Base-by-base conservation (phyloP, 2,113 vertebrate species). In the Acanthochromis polyacanthus region DNA sequence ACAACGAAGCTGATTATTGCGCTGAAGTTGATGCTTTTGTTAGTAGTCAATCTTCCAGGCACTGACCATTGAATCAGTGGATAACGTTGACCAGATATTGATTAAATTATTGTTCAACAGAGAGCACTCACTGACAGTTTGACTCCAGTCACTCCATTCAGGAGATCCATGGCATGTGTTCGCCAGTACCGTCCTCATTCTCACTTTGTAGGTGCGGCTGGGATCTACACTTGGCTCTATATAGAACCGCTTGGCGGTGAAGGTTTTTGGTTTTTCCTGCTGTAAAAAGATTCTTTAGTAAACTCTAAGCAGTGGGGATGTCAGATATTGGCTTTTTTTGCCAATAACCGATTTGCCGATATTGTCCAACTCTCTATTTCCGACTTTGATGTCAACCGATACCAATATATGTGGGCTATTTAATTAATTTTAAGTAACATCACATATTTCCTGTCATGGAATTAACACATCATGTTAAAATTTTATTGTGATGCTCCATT, bases 111-210 rank as follows among this genome's bases (percentile, higher is more conserved):
- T 25, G 2, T 38, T 15, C 10, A 71, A 38, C 16, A n/a, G 32
- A 61, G 6, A 20, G 5, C 43, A 88, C 92, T 89, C 36, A 93
- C 93, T 55, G 72, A 88, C 4, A 32, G 60, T 17, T 3, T 16
- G 38, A 65, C 91, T 93, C 93, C 93, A 93, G 16, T 77, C 68
- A 10, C 93, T 91, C 93, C 91, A 93, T 0, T 71, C 23, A 6
- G 0, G 0, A 0, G 10, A 17, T 15, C 51, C 55, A 0, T 0
- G 0, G 23, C 84, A 93, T 0, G 0, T 0, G 0, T 0, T 0
- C 0, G 0, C 0, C 3, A 14, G 23, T 40, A 7, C 84, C 0
- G 65, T 30, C 77, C 91, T 89, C 1, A 93, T 58, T 75, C 55
- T 93, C 50, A 91, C 71, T 0, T 30, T 78, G 71, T 92, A 84